phyloP scores from a whole-genome alignment of 2,797 vertebrate genomes.

The Acanthurus leucopareius region DNA sequence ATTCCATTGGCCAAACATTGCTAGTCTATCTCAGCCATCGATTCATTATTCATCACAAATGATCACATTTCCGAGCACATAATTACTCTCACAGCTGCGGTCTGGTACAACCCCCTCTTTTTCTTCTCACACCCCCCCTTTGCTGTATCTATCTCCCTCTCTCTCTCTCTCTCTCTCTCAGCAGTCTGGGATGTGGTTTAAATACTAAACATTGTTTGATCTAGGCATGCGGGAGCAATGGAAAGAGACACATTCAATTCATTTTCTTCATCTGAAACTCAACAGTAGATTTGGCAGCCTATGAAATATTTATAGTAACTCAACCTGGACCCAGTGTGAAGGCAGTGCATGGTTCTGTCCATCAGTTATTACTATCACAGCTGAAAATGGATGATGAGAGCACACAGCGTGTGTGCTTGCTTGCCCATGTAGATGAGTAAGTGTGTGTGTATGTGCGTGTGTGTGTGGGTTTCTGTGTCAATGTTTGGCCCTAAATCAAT shows the following conservation, averaged over 20 bases:
- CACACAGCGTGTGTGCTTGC: not conserved
- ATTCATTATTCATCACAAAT: slow-evolving; percentile 86
- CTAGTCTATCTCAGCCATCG: slow-evolving; percentile 80
- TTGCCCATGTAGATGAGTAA: slow-evolving; percentile 30
- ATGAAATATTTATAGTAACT: slow-evolving; percentile 97
- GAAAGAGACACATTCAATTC: slow-evolving; percentile 86
- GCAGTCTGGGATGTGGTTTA: slow-evolving; percentile 89
- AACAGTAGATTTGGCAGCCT: slow-evolving; percentile 94
- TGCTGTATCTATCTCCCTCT: slow-evolving; percentile 56
- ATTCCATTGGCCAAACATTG: slow-evolving; percentile 78
- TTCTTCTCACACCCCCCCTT: slow-evolving; percentile 42
- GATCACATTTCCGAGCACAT: slow-evolving; percentile 83
- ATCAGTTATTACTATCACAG: slow-evolving; percentile 91
- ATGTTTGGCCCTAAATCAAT: slow-evolving; percentile 25
- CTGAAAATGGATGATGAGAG: slow-evolving; percentile 76
- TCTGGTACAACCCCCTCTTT: slow-evolving; percentile 66
- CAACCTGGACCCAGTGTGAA: slow-evolving; percentile 83
- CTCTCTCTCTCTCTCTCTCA: slow-evolving; percentile 29
- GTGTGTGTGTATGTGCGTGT: slow-evolving; percentile 38
- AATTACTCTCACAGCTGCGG: slow-evolving; percentile 85
- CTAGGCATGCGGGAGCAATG: slow-evolving; percentile 87
- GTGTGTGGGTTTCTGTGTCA: not conserved
- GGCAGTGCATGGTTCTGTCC: slow-evolving; percentile 89
- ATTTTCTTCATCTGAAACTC: slow-evolving; percentile 93
- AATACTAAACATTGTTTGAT: slow-evolving; percentile 97